These are phyloP conservation scores for Tursiops truncatus DNA, from an alignment of 2,113 vertebrate species.

Conservation along the genomic window DNA sequence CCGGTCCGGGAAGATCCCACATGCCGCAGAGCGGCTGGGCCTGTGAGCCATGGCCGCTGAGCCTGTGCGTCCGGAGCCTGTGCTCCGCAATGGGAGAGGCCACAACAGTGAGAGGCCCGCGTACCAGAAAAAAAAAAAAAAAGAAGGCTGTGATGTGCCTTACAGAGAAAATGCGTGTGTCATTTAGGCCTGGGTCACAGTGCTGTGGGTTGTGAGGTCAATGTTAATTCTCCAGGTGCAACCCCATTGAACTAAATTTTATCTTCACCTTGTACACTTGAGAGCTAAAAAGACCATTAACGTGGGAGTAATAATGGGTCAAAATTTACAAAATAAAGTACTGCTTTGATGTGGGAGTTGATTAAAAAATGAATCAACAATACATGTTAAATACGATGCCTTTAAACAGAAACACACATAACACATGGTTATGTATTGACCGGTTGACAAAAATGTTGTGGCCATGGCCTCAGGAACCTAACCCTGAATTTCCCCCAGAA, in stretches of 20 bases:
- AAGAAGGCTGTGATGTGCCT: background rate
- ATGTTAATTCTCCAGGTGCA: slow-evolving; percentile 79
- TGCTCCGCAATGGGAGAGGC: too few relatives aligned
- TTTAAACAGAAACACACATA: background rate
- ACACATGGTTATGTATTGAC: background rate
- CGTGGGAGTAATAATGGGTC: slow-evolving; percentile 84
- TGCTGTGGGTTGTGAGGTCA: background rate
- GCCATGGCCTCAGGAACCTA: background rate
- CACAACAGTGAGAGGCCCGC: too few relatives aligned
- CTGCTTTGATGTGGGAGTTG: slow-evolving; percentile 88
- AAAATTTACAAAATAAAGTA: slow-evolving; percentile 88
- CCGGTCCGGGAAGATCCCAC: too few relatives aligned
- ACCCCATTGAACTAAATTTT: slow-evolving; percentile 82
- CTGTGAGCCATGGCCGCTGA: too few relatives aligned
- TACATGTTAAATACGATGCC: background rate
- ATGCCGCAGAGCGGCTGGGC: accelerated
- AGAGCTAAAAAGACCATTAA: slow-evolving; percentile 82
- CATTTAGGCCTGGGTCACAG: background rate
- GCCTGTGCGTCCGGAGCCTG: too few relatives aligned
- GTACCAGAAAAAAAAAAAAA: too few relatives aligned
- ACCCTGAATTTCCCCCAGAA: background rate
- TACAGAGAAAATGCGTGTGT: background rate
- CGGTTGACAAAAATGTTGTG: background rate
- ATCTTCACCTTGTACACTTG: slow-evolving; percentile 84
- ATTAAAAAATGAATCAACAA: slow-evolving; percentile 46